Percentiles rank a stretch among this genome's conserved stretches.
Evolutionary conservation across 2,888 invertebrate species (phyloP).

Genomic region (Pandemis corylana): DNA sequence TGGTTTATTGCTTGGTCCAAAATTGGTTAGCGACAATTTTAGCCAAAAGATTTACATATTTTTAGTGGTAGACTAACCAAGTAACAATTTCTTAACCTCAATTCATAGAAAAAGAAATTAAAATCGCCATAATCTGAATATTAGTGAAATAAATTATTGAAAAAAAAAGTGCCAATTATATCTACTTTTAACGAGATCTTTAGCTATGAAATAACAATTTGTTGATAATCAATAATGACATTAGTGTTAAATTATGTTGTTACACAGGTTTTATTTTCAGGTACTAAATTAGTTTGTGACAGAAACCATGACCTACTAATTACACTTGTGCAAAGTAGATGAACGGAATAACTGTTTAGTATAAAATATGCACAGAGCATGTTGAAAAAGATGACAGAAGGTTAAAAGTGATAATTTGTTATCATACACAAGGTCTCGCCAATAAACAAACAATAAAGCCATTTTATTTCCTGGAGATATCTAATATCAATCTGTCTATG

Average conservation of each 20-base stretch:
- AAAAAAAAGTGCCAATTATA: too few relatives aligned
- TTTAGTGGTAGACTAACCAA: too few relatives aligned
- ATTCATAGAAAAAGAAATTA: too few relatives aligned
- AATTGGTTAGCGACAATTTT: too few relatives aligned
- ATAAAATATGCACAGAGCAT: neutral
- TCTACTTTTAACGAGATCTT: neutral
- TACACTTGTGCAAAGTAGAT: conserved; percentile 28
- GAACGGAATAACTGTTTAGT: neutral
- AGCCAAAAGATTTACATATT: too few relatives aligned
- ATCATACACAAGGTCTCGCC: conserved; percentile 33
- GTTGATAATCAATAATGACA: neutral
- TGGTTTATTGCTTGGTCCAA: too few relatives aligned
- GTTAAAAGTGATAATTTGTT: conserved; percentile 15
- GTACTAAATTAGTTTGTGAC: conserved; percentile 2
- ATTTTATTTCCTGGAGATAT: neutral
- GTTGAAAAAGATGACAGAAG: conserved; percentile 1
- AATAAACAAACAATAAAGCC: conserved; percentile 26
- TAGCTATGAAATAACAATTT: neutral
- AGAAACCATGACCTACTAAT: conserved; percentile 30
- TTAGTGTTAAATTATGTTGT: neutral
- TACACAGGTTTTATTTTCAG: neutral
- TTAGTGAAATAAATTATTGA: too few relatives aligned
- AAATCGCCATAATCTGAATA: too few relatives aligned
- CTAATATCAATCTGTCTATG: neutral
- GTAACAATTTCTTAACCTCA: too few relatives aligned